A percentile compares a stretch with the other conserved stretches of the same genome.
Evolutionary conservation across 2,113 vertebrate genomes (phyloP).

Genomic region (Entomyzon cyanotis): DNA sequence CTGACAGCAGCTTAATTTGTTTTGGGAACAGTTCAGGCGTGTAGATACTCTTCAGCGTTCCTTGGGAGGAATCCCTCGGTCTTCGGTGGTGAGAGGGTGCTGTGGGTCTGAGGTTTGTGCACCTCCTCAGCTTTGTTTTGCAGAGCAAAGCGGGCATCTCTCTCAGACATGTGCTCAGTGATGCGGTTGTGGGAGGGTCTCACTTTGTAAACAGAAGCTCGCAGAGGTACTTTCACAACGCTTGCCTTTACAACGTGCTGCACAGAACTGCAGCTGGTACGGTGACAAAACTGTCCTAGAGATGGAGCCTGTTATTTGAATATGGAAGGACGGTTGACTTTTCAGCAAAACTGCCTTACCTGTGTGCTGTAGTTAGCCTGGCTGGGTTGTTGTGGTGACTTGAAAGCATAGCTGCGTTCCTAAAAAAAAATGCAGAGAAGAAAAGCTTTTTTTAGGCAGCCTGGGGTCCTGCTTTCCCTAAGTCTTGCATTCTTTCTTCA

Average conservation of each 20-base stretch:
- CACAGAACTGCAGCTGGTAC: not conserved
- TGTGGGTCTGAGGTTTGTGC: not conserved
- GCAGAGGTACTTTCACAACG: conserved; percentile 44
- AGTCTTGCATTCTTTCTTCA: not conserved
- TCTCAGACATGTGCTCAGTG: conserved; percentile 59
- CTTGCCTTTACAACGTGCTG: not conserved
- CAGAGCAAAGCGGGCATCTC: not conserved
- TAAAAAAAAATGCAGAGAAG: not conserved
- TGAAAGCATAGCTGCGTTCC: not conserved
- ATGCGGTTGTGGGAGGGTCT: conserved; percentile 67
- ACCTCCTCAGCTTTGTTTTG: conserved; percentile 18
- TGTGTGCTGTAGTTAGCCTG: not conserved
- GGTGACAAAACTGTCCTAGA: not conserved
- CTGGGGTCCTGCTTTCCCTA: not conserved
- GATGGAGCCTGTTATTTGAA: not conserved
- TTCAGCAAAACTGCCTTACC: not conserved
- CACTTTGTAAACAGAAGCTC: conserved; percentile 64
- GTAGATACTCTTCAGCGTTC: not conserved
- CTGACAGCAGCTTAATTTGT: not conserved
- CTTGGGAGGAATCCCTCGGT: not conserved
- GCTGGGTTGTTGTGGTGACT: not conserved
- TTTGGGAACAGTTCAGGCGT: not conserved
- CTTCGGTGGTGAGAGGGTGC: not conserved
- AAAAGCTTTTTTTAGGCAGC: not conserved
- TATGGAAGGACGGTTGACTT: not conserved